Evolutionary conservation across 2,888 invertebrate genomes (phyloP), one percentile per base, ranked within the genome.

Genomic region (Clanis bilineata): DNA sequence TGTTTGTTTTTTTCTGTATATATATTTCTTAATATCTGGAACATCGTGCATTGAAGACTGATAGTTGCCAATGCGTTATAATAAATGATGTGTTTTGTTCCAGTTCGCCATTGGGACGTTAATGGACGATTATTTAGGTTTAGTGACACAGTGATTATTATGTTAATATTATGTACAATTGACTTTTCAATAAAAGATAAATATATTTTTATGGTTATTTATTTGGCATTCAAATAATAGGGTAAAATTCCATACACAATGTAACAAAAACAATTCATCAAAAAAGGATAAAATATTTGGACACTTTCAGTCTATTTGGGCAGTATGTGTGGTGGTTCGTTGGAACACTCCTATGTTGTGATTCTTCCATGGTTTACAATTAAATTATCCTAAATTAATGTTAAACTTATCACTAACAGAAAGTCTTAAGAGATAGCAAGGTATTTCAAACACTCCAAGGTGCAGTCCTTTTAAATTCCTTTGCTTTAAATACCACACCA

Each of bases 61-160:
- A n/a, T n/a, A n/a, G n/a, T n/a, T n/a, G 3, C 15, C 15, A 43
- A 43, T n/a, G 1, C 5, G 1, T 15, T 41, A 41, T 9, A 32
- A 5, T 3, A 7, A 0, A 5, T 58, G n/a, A 4, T 58, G 65
- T 66, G 76, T 80, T 82, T 73, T 73, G 70, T 95, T 95, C 79
- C 93, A 98, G 97, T 99, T 99, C 93, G 99, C 99, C 1, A 99
- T 99, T 86, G 99, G 99, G 66, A 99, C 99, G 0, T 93, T 99
- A 58, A 99, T 99, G 99, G 99, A 99, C 79, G 99, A 99, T 91
- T 99, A 97, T 85, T 92, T 99, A 78, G 99, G 99, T 75, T 90
- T 95, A 78, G 95, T 94, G 64, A 91, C 92, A 65, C 92, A 92
- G 69, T 92, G 76, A 83, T 69, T 67, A 62, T 62, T 55, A 59